Conservation (phyloP, 1,140 invertebrate genomes). For the Drosophila takahashii region DNA sequence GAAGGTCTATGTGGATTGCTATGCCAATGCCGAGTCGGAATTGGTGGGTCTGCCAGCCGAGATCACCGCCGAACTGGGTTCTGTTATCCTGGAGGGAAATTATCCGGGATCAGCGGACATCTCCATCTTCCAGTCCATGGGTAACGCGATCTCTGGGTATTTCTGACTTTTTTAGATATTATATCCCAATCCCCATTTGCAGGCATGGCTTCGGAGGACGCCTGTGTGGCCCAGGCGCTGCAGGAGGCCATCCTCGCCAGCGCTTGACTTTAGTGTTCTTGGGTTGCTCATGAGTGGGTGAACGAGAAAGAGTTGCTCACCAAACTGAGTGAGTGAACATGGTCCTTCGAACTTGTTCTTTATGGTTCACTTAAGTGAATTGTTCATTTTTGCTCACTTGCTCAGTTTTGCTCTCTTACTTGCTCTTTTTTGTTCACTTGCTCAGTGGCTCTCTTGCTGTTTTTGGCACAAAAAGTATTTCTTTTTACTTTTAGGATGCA, state of each 20-base stretch:
- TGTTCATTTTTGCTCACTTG: too few species aligned
- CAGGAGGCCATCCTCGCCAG: constrained; percentile 27
- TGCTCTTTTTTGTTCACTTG: too few species aligned
- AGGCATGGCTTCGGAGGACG: constrained; percentile 78
- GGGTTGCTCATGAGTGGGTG: too few species aligned
- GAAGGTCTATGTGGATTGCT: constrained; percentile 84
- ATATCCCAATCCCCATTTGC: background rate
- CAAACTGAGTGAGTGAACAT: too few species aligned
- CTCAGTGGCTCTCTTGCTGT: too few species aligned
- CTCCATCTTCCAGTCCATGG: constrained; percentile 74
- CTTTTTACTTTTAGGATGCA: too few species aligned
- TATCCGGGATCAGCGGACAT: constrained; percentile 17
- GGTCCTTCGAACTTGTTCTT: too few species aligned
- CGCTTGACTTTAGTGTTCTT: too few species aligned
- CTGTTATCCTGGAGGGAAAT: constrained; percentile 60
- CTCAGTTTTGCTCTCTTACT: too few species aligned
- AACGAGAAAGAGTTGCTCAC: too few species aligned
- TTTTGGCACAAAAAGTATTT: too few species aligned
- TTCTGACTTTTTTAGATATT: constrained; percentile 4
- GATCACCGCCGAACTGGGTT: constrained; percentile 84
- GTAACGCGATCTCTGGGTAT: constrained; percentile 25
- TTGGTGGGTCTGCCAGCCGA: constrained; percentile 65
- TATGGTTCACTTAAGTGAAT: too few species aligned
- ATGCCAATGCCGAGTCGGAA: constrained; percentile 80
- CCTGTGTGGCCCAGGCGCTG: constrained; percentile 70